Evolutionary conservation across 2,888 invertebrate genomes (phyloP).

Genomic region (Acleris literana): DNA sequence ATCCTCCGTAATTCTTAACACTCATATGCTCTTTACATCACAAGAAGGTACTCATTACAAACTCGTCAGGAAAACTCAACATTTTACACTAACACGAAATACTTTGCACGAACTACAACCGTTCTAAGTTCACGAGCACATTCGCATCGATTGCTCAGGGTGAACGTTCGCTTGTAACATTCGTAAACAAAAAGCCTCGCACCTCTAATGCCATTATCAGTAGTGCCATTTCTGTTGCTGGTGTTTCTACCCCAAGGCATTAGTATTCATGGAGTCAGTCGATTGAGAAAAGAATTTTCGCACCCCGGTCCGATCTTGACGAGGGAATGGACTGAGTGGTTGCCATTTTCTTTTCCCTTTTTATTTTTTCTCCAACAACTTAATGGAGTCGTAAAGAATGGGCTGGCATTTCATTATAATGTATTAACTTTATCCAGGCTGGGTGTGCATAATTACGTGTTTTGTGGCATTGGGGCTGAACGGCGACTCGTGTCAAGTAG

Average conservation of each 20-base stretch:
- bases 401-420: slow-evolving; percentile 73
- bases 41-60: no score
- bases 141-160: slow-evolving; percentile 3
- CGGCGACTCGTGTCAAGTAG: slow-evolving; percentile 16
- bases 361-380: slow-evolving; percentile 76
- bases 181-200: slow-evolving; percentile 44
- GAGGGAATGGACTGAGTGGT: slow-evolving; percentile 71
- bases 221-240: slow-evolving; percentile 65
- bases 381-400: slow-evolving; percentile 78
- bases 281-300: slow-evolving; percentile 80
- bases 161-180: slow-evolving; percentile 36
- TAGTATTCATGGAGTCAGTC: slow-evolving; percentile 81
- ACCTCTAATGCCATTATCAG: slow-evolving; percentile 54
- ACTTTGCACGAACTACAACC: background rate
- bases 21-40: no score
- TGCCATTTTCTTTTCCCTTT: slow-evolving; percentile 71
- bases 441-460: slow-evolving; percentile 45
- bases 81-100: background rate
- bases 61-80: no score
- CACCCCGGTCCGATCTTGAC: slow-evolving; percentile 71
- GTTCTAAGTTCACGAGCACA: slow-evolving; percentile 8
- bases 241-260: slow-evolving; percentile 67
- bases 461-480: slow-evolving; percentile 30
- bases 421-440: slow-evolving; percentile 65
- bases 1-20: no score